phyloP scores from a whole-genome alignment of 2,888 invertebrate species.

The Synanthedon andrenaeformis region DNA sequence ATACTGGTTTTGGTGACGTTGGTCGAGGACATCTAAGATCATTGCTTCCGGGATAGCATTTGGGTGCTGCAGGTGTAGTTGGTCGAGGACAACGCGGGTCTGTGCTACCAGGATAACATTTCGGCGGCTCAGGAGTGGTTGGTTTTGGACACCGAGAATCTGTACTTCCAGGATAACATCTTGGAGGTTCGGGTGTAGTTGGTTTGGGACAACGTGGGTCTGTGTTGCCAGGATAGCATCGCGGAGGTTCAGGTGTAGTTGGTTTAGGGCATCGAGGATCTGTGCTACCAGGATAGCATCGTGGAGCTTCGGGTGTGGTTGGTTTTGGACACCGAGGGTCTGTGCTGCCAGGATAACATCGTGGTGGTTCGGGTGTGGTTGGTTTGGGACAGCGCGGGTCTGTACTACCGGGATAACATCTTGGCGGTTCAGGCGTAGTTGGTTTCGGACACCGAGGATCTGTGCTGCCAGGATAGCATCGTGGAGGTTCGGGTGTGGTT shows the following conservation, averaged over 20 bases:
- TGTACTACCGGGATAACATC: conserved; percentile 24
- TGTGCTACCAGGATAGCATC: conserved; percentile 28
- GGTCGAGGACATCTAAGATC: no score
- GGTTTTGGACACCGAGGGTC: conserved; percentile 11
- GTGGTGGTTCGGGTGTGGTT: conserved; percentile 12
- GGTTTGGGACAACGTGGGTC: conserved; percentile 19
- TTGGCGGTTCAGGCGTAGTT: conserved; percentile 12
- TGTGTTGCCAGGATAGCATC: conserved; percentile 27
- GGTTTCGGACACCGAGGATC: conserved; percentile 16
- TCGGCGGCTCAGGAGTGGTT: conserved; percentile 14
- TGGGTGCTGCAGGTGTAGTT: no score
- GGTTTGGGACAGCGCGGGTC: conserved; percentile 21
- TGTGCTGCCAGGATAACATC: conserved; percentile 14
- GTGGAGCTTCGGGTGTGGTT: conserved; percentile 10
- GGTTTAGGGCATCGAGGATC: conserved; percentile 21
- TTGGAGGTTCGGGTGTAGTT: conserved; percentile 16
- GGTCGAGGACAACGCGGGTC: no score
- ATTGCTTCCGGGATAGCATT: no score
- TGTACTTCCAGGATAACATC: conserved; percentile 27
- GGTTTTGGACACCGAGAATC: conserved; percentile 33
- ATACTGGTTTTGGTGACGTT: no score
- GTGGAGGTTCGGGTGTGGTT: conserved; percentile 17
- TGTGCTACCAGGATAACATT: conserved; percentile 11
- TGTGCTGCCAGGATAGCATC: conserved; percentile 8
- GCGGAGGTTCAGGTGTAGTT: conserved; percentile 16